A percentile compares a stretch with the other conserved stretches of the same genome.
Conservation (phyloP, 1,140 invertebrate genomes). For the Drosophila miranda region DNA sequence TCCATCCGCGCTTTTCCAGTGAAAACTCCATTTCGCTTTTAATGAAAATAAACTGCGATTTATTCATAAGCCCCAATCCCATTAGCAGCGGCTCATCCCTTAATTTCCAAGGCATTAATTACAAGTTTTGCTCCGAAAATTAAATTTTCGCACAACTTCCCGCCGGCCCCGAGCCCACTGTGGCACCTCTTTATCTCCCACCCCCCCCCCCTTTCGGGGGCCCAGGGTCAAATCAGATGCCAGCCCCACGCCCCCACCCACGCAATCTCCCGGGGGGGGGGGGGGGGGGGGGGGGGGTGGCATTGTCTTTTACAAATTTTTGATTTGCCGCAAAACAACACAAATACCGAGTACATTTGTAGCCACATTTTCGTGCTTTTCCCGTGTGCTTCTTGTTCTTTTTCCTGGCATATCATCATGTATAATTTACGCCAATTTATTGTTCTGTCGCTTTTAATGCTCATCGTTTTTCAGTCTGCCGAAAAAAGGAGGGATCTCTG, state of each 20-base stretch:
- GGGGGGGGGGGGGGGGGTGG: too few relatives aligned
- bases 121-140: slow-evolving; percentile 32
- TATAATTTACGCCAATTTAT: slow-evolving; percentile 73
- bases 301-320: slow-evolving; percentile 44
- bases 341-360: slow-evolving; percentile 34
- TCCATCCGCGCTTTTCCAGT: slow-evolving; percentile 1
- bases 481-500: background rate
- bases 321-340: slow-evolving; percentile 47
- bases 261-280: background rate
- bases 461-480: slow-evolving; percentile 6
- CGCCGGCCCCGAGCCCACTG: slow-evolving; percentile 37
- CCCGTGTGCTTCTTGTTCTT: slow-evolving; percentile 11
- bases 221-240: too few relatives aligned
- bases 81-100: slow-evolving; percentile 32
- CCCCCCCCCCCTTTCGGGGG: background rate
- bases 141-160: slow-evolving; percentile 32
- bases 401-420: slow-evolving; percentile 13
- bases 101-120: slow-evolving; percentile 44
- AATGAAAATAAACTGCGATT: slow-evolving; percentile 28
- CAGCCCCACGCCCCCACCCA: background rate
- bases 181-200: background rate
- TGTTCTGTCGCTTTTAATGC: slow-evolving; percentile 58
- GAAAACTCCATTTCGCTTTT: slow-evolving; percentile 1
- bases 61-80: slow-evolving; percentile 17
- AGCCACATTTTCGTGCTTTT: slow-evolving; percentile 27